Evolutionary conservation across 2,797 vertebrate genomes (phyloP).

Genomic region (Eremophila alpestris): DNA sequence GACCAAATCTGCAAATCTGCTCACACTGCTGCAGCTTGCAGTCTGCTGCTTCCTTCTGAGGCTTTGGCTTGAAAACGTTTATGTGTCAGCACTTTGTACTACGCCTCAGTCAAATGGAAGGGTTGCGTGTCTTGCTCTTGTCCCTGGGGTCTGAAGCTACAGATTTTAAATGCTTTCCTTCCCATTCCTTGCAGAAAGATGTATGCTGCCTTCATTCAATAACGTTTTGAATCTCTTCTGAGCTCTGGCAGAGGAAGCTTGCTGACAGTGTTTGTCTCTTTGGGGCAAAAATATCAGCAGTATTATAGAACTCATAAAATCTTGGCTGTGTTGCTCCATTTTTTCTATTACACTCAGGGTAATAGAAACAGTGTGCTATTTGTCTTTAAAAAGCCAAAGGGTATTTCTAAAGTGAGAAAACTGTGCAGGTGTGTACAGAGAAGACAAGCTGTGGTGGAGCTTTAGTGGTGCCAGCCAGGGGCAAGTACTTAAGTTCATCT

Average conservation of each 20-base stretch:
- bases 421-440: not conserved
- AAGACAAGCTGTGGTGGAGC: not conserved
- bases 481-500: not conserved
- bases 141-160: not conserved
- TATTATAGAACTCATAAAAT: not conserved
- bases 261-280: not conserved
- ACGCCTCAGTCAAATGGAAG: not conserved
- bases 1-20: not conserved
- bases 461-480: not conserved
- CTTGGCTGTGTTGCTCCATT: not conserved
- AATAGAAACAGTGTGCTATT: not conserved
- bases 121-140: rapidly evolving
- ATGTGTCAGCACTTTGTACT: not conserved
- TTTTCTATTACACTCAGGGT: not conserved
- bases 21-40: rapidly evolving
- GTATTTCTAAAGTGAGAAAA: not conserved
- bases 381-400: not conserved
- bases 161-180: not conserved
- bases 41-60: not conserved
- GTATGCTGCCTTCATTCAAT: not conserved
- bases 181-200: not conserved
- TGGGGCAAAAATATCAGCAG: not conserved
- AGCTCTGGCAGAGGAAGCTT: not conserved
- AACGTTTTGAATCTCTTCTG: not conserved
- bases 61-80: not conserved